Percentiles rank a stretch among this genome's conserved stretches.
These are phyloP conservation scores for Ostrea edulis DNA, from an alignment of 1,140 invertebrate genomes.

Conservation along the genomic window DNA sequence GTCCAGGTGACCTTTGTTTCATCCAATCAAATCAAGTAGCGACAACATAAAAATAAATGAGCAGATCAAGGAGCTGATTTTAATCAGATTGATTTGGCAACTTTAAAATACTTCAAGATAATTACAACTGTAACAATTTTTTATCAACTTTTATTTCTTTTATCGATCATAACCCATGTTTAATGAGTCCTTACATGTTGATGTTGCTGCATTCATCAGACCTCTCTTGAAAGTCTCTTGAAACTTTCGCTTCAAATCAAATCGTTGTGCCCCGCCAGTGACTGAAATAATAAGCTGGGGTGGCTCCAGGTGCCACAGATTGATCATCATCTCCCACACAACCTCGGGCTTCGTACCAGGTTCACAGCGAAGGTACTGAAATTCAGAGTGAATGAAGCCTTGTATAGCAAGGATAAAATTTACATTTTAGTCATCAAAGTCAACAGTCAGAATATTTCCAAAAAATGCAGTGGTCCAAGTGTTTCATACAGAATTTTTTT, in stretches of 20 bases:
- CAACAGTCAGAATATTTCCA: too few species aligned
- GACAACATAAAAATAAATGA: too few species aligned
- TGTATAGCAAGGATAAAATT: background rate
- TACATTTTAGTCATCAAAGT: background rate
- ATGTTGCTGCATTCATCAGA: conserved; percentile 75
- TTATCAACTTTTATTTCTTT: background rate
- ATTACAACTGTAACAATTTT: background rate
- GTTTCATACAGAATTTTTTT: too few species aligned
- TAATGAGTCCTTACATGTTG: conserved; percentile 64
- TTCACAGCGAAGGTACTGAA: conserved; percentile 77
- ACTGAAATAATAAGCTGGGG: conserved; percentile 79
- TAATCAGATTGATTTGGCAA: too few species aligned
- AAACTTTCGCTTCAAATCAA: conserved; percentile 74
- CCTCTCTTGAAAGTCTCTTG: conserved; percentile 75
- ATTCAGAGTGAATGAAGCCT: background rate
- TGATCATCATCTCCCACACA: conserved; percentile 73
- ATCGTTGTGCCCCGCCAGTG: conserved; percentile 79
- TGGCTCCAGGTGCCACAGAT: conserved; percentile 73
- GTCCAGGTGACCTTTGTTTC: too few species aligned
- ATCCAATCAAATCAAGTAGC: too few species aligned
- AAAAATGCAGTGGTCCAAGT: too few species aligned
- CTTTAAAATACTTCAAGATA: background rate
- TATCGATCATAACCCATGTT: background rate
- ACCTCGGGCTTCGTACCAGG: conserved; percentile 67
- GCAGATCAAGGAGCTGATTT: too few species aligned